Conservation (phyloP, 2,797 vertebrate genomes). For the Pseudochromis fuscus region DNA sequence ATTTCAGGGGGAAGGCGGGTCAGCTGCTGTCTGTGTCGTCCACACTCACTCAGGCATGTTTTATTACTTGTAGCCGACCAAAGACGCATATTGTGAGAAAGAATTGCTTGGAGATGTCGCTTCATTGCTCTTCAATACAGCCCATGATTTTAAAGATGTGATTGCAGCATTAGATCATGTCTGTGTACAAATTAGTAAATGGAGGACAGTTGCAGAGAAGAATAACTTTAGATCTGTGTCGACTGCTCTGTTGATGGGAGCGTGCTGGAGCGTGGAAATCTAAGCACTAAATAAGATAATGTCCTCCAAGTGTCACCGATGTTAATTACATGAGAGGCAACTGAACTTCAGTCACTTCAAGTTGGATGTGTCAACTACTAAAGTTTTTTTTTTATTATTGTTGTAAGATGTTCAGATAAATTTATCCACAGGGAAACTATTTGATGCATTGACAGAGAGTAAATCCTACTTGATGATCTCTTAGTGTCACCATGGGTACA, state of each 20-base stretch:
- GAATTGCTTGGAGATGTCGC: conserved; percentile 33
- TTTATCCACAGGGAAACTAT: too few relatives aligned
- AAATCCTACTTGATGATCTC: too few relatives aligned
- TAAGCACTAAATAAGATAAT: not conserved
- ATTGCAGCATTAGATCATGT: conserved; percentile 21
- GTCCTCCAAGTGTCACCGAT: not conserved
- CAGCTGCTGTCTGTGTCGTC: conserved; percentile 11
- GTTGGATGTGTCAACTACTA: not conserved
- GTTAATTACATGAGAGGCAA: conserved; percentile 1
- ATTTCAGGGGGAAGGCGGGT: conserved; percentile 14
- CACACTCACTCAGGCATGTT: conserved; percentile 25
- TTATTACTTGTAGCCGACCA: conserved; percentile 16
- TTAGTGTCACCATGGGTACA: too few relatives aligned
- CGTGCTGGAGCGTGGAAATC: not conserved
- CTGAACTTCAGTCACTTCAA: not conserved
- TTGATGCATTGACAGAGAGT: too few relatives aligned
- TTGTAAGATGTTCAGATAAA: too few relatives aligned
- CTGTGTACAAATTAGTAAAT: conserved; percentile 32
- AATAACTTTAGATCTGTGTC: not conserved
- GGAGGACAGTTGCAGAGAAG: not conserved
- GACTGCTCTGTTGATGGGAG: conserved; percentile 11
- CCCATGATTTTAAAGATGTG: conserved; percentile 31
- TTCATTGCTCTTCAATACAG: conserved; percentile 27
- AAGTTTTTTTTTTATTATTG: too few relatives aligned
- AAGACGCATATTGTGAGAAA: not conserved